Base-by-base conservation (phyloP, 2,113 vertebrate genomes). In the Lophotis ruficrista region DNA sequence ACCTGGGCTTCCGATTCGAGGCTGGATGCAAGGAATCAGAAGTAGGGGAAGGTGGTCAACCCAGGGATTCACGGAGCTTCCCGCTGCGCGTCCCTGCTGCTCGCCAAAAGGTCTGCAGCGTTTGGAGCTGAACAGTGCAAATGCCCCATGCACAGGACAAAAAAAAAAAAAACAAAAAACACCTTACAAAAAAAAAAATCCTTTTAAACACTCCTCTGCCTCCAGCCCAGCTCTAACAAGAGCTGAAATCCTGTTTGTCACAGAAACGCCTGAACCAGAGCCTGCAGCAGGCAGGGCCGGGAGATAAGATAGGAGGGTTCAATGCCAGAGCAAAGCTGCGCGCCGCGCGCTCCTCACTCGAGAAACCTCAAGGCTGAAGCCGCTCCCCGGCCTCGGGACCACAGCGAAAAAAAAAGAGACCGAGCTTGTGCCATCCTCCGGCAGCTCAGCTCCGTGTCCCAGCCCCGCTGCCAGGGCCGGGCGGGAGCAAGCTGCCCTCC, bases 21-120 rank as follows among this genome's bases (percentile, higher is more conserved):
- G 66, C 43, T 20, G 53, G 58, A 48, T 43, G 45, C 2, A 2
- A 8, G 14, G 35, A 33, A 38, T 6, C 38, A 11, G 77, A 48
- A 47, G 57, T 12, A 68, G 28, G 23, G 17, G 69, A 78, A 75
- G 50, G 33, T 3, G 48, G 10, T 6, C 11, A 41, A 35, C 7
- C 45, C 60, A 50, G 33, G 38, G 80, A 65, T 43, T 38, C 28
- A 17, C 0, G 1, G 71, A 92, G 87, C 60, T 85, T 27, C 61
- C 31, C 28, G 2, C 22, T 2, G n/a, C 5, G 4, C 43, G 27
- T 33, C 51, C 43, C 4, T 9, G 20, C 38, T 4, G 0, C 9
- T 2, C 1, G 27, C 43, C 6, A 0, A 27, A 31, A 85, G 16
- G 20, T 37, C 56, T 12, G 27, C 37, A 54, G 18, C 66, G 0